A percentile compares a stretch with the other conserved stretches of the same genome.
These are phyloP conservation scores for Hippoglossus hippoglossus DNA, from an alignment of 2,797 vertebrate genomes.

Conservation along the genomic window DNA sequence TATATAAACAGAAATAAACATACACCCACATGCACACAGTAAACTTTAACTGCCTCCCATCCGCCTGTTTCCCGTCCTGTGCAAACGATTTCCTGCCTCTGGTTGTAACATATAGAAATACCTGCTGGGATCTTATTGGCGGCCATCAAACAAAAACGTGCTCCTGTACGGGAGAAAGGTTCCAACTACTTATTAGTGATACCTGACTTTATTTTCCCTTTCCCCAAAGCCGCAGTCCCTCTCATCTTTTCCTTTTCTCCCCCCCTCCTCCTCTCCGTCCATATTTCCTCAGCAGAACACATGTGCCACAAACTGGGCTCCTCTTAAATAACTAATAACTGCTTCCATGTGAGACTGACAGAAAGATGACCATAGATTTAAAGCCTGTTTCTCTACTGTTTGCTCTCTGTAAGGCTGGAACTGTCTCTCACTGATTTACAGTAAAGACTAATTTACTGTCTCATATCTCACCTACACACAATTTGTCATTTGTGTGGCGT, in stretches of 20 bases:
- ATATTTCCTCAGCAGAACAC: slow-evolving; percentile 12
- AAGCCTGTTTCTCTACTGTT: slow-evolving; percentile 20
- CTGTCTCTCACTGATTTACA: slow-evolving; percentile 36
- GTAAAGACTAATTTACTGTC: slow-evolving; percentile 5
- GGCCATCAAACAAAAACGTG: slow-evolving; percentile 31
- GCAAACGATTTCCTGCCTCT: slow-evolving; percentile 51
- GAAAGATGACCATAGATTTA: slow-evolving; percentile 14
- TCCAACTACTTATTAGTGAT: slow-evolving; percentile 42
- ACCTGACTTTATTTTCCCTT: slow-evolving; percentile 10
- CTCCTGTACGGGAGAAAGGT: neutral
- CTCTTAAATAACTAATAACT: slow-evolving; percentile 40
- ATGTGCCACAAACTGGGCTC: slow-evolving; percentile 14
- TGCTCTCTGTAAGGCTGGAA: slow-evolving; percentile 2
- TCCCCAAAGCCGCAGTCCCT: neutral
- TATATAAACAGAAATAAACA: slow-evolving; percentile 12
- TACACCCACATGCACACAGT: slow-evolving; percentile 1
- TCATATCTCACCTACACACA: neutral
- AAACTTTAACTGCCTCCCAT: slow-evolving; percentile 39
- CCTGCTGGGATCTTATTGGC: slow-evolving; percentile 48
- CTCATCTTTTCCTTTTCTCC: neutral
- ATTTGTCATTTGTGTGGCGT: slow-evolving; percentile 7
- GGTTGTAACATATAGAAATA: slow-evolving; percentile 32
- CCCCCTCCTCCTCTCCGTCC: neutral
- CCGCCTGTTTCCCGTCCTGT: slow-evolving; percentile 23
- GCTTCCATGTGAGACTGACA: slow-evolving; percentile 30